Base-by-base conservation (phyloP, 2,797 vertebrate genomes). In the Eurystomus glaucurus region DNA sequence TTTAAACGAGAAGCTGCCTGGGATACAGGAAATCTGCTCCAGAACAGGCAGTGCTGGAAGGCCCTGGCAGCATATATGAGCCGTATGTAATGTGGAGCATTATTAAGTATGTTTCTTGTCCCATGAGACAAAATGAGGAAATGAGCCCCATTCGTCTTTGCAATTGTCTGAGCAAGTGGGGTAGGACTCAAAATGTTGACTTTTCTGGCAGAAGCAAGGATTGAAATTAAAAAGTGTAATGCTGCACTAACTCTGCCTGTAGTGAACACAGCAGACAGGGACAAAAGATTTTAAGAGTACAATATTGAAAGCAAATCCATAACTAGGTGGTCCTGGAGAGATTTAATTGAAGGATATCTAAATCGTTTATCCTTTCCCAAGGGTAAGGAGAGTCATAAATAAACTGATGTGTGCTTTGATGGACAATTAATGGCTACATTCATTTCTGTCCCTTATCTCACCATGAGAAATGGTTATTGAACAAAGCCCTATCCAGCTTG, bases 11-110 rank as follows among this genome's bases (percentile, higher is more conserved):
- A 92, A 85, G 57, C 55, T 82, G 46, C 89, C 88, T 92, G 86
- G 81, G 57, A 75, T 80, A 64, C 90, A 95, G 93, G 96, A 97
- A 97, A 90, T 89, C 68, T 80, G 64, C 84, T 94, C 84, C 41
- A 23, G 75, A 94, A 80, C 93, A 90, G 78, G 86, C 86, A 88
- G 58, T 2, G 6, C 54, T 71, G 74, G 68, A 89, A 65, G 86
- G 78, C 35, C 65, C 68, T 71, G 45, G 75, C 78, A 87, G 52
- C 64, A 46, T 64, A 68, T 92, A 60, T 0, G 43, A 93, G 81
- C 88, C 54, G 71, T 75, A 88, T 31, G 90, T 66, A 93, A 91
- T 86, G 80, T 37, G 54, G 22, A 87, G 95, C 72, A 65, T 78
- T 94, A 83, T 69, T 72, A 71, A 75, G 45, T 48, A 48, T 14